phyloP scores from a whole-genome alignment of 2,113 vertebrate species.

The Erinaceus europaeus region DNA sequence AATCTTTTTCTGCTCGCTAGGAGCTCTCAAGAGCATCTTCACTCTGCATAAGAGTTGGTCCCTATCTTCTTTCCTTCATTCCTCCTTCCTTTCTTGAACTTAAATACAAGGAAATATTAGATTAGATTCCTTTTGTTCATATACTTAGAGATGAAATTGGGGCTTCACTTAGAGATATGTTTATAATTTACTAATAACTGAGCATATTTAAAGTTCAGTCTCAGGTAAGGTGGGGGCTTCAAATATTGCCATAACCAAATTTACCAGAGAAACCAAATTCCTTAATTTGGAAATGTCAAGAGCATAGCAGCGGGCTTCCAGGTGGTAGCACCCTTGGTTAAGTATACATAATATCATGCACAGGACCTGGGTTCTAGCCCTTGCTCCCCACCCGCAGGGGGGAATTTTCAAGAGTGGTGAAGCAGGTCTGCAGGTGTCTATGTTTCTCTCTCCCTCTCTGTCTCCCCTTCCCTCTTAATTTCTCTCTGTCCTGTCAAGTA shows the following conservation, averaged over 20 bases:
- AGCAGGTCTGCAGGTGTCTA: too few species aligned
- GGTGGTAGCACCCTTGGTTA: too few species aligned
- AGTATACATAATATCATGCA: too few species aligned
- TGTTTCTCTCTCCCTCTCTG: too few species aligned
- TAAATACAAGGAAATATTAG: neutral
- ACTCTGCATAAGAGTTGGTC: neutral
- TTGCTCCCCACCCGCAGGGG: too few species aligned
- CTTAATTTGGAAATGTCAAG: constrained; percentile 17
- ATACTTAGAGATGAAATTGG: neutral
- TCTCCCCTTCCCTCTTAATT: too few species aligned
- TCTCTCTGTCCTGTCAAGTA: too few species aligned
- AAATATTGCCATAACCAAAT: neutral
- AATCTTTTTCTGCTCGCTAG: neutral
- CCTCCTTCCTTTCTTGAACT: neutral
- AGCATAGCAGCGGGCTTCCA: too few species aligned
- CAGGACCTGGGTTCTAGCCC: too few species aligned
- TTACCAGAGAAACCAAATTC: neutral
- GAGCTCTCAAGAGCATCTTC: neutral
- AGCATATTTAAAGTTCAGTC: neutral
- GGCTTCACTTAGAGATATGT: neutral
- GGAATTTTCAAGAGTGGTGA: too few species aligned
- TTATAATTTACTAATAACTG: neutral
- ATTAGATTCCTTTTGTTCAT: neutral
- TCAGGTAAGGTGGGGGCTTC: neutral
- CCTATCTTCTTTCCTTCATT: neutral